Evolutionary conservation across 1,140 invertebrate genomes (phyloP), one percentile per base, ranked within the genome.

Genomic region (Danaus melanippus): DNA sequence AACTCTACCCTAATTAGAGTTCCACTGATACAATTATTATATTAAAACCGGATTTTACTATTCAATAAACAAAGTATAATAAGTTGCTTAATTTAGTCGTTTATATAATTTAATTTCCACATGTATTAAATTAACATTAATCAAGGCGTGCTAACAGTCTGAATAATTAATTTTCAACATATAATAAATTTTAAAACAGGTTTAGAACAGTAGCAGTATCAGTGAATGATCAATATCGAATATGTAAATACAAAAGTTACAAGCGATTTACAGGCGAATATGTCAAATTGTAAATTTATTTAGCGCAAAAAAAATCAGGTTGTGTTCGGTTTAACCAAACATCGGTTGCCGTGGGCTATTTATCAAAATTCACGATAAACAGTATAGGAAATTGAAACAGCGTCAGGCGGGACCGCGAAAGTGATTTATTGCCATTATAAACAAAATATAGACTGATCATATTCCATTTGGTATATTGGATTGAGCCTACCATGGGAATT

Each of bases 341-440:
- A 72, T 63, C 58, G 69, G 53, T 64, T 62, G 68, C 77, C 69
- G 58, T 54, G 51, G 71, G 83, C 72, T 80, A 83, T 86, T 80
- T 83, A 83, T 86, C 80, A 84, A 84, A 72, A 77, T 64, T 67
- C 71, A 74, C 79, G 76, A 81, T 84, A 86, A 86, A 81, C 79
- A 76, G 74, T 71, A 74, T 73, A 75, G 79, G 78, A 86, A 86
- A 86, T 86, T 86, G 83, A 83, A 86, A 74, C 71, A 66, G 69
- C 82, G 76, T 85, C 79, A 80, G 76, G 69, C 67, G 74, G 70
- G 76, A 76, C 71, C 70, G 74, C 52, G 59, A 60, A 74, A 74
- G 76, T 86, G 78, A 86, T 86, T 83, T 84, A 86, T 84, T 76
- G 69, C 59, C 66, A 75, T 79, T 79, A 76, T 79, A 84, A 78